phyloP scores from a whole-genome alignment of 1,140 invertebrate species.

The Drosophila murphyi region DNA sequence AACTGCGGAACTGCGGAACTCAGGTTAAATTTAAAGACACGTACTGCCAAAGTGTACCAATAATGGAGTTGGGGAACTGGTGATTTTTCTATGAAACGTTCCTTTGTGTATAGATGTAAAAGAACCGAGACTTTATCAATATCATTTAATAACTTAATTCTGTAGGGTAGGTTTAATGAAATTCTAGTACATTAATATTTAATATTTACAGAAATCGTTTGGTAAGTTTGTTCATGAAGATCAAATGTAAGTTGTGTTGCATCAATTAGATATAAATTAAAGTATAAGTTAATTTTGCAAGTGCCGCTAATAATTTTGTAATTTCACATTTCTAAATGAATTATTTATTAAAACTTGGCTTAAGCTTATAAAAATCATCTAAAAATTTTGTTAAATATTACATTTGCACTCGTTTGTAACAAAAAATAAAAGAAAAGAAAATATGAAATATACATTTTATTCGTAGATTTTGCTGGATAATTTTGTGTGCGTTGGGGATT shows the following conservation, averaged over 20 bases:
- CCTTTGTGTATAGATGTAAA: not conserved
- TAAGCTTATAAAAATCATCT: slow-evolving; percentile 4
- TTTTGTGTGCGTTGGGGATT: too few species aligned
- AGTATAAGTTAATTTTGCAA: not conserved
- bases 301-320: not conserved
- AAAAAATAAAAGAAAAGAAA: slow-evolving; percentile 6
- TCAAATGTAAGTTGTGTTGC: too few species aligned
- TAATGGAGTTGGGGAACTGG: not conserved
- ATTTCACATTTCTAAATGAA: not conserved
- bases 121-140: too few species aligned
- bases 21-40: slow-evolving; percentile 4
- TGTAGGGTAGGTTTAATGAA: too few species aligned
- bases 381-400: slow-evolving; percentile 29
- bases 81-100: not conserved
- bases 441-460: not conserved
- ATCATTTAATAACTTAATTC: too few species aligned
- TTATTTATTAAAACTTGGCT: slow-evolving; percentile 22
- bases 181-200: not conserved
- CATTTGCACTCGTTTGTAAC: slow-evolving; percentile 20
- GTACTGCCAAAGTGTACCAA: slow-evolving; percentile 13
- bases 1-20: not conserved
- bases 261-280: not conserved
- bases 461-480: too few species aligned
- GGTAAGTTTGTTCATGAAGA: not conserved
- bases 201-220: not conserved